Conservation (phyloP, 2,113 vertebrate genomes). For the Hyla sarda region DNA sequence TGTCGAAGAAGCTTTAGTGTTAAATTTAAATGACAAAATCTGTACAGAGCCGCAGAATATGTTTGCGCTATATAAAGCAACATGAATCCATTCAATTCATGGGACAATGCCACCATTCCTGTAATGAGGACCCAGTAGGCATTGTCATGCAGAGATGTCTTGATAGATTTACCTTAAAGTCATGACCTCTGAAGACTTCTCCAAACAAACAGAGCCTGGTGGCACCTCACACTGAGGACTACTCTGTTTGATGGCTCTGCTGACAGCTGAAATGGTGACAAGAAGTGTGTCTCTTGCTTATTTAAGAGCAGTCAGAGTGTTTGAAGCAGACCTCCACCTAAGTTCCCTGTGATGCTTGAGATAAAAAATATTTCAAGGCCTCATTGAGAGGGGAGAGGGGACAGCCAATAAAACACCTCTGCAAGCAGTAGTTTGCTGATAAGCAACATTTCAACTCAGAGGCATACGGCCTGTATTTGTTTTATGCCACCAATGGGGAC, state of each 20-base stretch:
- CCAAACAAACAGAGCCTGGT: slow-evolving; percentile 54
- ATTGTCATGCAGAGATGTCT: background rate
- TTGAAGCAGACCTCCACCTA: slow-evolving; percentile 63
- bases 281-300: slow-evolving; percentile 54
- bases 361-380: slow-evolving; percentile 61
- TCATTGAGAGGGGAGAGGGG: slow-evolving; percentile 54
- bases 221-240: slow-evolving; percentile 28
- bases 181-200: slow-evolving; percentile 38
- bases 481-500: slow-evolving; percentile 10
- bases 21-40: background rate
- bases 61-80: background rate
- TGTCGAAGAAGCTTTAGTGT: background rate
- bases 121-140: background rate
- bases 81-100: background rate
- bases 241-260: slow-evolving; percentile 6
- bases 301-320: slow-evolving; percentile 66
- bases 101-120: background rate
- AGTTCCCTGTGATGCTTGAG: slow-evolving; percentile 56
- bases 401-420: slow-evolving; percentile 55
- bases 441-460: background rate
- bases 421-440: slow-evolving; percentile 55
- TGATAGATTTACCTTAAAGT: slow-evolving; percentile 51
- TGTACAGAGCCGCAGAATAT: background rate
- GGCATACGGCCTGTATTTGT: background rate
- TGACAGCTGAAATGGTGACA: slow-evolving; percentile 62